Percentiles rank a stretch among this genome's conserved stretches.
These are phyloP conservation scores for Drosophila algonquin DNA, from an alignment of 2,888 invertebrate species.

Conservation along the genomic window DNA sequence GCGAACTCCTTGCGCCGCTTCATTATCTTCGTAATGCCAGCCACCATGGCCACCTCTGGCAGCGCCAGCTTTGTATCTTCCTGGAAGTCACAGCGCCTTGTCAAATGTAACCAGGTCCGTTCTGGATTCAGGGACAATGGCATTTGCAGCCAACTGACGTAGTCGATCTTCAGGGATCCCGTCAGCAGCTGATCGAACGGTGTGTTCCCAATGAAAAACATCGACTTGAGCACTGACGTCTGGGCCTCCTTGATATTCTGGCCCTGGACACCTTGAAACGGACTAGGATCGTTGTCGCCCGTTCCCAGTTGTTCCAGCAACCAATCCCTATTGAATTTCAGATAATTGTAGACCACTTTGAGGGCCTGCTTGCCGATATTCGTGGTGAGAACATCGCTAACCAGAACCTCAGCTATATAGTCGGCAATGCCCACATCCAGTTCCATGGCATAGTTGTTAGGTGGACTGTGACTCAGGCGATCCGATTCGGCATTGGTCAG, in stretches of 20 bases:
- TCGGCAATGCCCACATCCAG: constrained; percentile 84
- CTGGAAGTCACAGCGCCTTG: constrained; percentile 84
- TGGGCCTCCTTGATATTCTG: constrained; percentile 82
- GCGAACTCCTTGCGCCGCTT: constrained; percentile 78
- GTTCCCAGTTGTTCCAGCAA: constrained; percentile 86
- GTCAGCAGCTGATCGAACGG: constrained; percentile 89
- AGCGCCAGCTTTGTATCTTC: constrained; percentile 82
- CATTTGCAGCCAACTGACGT: constrained; percentile 84
- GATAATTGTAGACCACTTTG: constrained; percentile 87
- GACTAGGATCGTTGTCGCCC: constrained; percentile 80
- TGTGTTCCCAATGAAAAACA: constrained; percentile 91
- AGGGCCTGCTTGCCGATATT: constrained; percentile 86
- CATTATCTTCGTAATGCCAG: constrained; percentile 83
- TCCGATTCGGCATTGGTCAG: constrained; percentile 74
- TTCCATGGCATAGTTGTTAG: constrained; percentile 81
- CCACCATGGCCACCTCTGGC: constrained; percentile 84
- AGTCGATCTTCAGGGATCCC: constrained; percentile 84
- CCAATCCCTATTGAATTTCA: constrained; percentile 89
- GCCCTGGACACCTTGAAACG: constrained; percentile 82
- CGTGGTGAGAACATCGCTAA: constrained; percentile 87
- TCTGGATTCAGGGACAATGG: constrained; percentile 84
- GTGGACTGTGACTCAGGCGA: constrained; percentile 80
- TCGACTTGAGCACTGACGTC: constrained; percentile 88
- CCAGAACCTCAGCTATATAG: constrained; percentile 85
- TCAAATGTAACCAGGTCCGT: constrained; percentile 84